Percentiles rank a stretch among this genome's conserved stretches.
phyloP scores from a whole-genome alignment of 2,888 invertebrate species.

The Agonopterix heracliana region DNA sequence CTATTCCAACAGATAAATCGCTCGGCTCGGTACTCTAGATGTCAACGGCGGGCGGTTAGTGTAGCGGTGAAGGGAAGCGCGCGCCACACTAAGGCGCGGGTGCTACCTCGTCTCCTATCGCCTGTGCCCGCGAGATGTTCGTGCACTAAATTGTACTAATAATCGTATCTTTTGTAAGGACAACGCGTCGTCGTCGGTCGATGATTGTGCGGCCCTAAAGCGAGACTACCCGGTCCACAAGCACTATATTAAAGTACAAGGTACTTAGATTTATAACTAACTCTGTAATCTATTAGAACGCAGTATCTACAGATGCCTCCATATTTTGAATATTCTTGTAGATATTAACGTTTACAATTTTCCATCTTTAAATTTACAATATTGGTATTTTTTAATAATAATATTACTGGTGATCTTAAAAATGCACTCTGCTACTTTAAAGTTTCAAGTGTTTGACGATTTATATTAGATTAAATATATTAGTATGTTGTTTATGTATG shows the following conservation, averaged over 20 bases:
- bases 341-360: slow-evolving; percentile 13
- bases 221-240: slow-evolving; percentile 14
- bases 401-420: slow-evolving; percentile 6
- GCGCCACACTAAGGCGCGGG: too few species aligned
- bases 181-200: too few species aligned
- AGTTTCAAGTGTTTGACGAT: not conserved
- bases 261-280: slow-evolving; percentile 16
- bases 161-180: too few species aligned
- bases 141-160: too few species aligned
- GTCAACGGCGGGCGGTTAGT: too few species aligned
- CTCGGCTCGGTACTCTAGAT: too few species aligned
- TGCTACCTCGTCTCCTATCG: too few species aligned
- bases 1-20: too few species aligned
- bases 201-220: not conserved
- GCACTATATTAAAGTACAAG: slow-evolving; percentile 26
- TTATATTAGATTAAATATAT: not conserved
- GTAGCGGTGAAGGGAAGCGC: too few species aligned
- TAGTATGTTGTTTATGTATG: not conserved
- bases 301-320: slow-evolving; percentile 8
- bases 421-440: slow-evolving; percentile 3
- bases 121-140: too few species aligned
- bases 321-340: slow-evolving; percentile 14
- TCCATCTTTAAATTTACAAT: slow-evolving; percentile 8
- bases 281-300: not conserved
- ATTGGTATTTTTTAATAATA: slow-evolving; percentile 5